Conservation (phyloP, 2,797 vertebrate genomes). For the Meda fulgida region DNA sequence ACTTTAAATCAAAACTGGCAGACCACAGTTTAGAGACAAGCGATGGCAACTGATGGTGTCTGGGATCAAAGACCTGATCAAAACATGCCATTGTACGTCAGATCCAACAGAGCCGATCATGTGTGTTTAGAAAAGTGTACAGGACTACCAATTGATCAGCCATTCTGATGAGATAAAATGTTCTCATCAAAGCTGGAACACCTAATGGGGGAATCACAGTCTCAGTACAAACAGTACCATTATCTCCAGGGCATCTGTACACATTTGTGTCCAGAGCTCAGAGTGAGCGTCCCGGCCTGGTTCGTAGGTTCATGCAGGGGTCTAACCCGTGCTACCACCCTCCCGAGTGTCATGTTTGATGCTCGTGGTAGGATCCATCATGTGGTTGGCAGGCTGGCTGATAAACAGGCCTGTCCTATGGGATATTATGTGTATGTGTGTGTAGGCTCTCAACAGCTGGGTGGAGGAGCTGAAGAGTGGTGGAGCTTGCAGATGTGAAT, state of each 20-base stretch:
- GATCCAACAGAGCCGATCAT: slow-evolving; percentile 31
- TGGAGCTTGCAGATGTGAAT: slow-evolving; percentile 81
- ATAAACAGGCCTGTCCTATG: slow-evolving; percentile 79
- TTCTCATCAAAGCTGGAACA: slow-evolving; percentile 44
- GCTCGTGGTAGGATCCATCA: slow-evolving; percentile 82
- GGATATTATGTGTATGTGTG: slow-evolving; percentile 68
- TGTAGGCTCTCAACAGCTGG: slow-evolving; percentile 78
- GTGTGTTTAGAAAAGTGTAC: slow-evolving; percentile 32
- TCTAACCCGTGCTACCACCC: slow-evolving; percentile 70
- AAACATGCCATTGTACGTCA: slow-evolving; percentile 35
- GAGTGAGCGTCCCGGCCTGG: slow-evolving; percentile 68
- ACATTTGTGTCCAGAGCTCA: slow-evolving; percentile 66
- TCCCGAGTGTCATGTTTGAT: slow-evolving; percentile 73
- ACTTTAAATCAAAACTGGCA: slow-evolving; percentile 35
- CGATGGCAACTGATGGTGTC: slow-evolving; percentile 13
- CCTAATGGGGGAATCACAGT: slow-evolving; percentile 57
- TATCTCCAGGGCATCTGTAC: slow-evolving; percentile 54
- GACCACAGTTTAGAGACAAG: slow-evolving; percentile 35
- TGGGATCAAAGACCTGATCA: slow-evolving; percentile 42
- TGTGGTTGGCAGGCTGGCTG: slow-evolving; percentile 79
- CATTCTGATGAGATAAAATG: slow-evolving; percentile 41
- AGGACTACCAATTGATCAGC: slow-evolving; percentile 32
- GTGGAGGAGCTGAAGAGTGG: slow-evolving; percentile 75
- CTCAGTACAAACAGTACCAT: slow-evolving; percentile 60
- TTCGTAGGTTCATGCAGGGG: slow-evolving; percentile 73